Evolutionary conservation across 1,140 invertebrate species (phyloP).

Genomic region (Drosophila neocordata): DNA sequence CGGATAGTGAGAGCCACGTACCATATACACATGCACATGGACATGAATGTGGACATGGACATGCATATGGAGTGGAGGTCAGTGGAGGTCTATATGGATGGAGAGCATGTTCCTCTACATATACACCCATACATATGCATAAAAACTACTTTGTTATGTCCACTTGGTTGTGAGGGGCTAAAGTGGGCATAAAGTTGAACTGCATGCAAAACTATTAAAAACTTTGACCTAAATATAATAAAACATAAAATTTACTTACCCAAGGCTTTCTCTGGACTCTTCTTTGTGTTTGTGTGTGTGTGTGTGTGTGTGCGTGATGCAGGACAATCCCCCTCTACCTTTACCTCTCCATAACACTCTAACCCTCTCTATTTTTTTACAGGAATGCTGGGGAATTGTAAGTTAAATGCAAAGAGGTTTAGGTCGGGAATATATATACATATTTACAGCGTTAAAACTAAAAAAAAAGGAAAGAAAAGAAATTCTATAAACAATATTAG

Average conservation of each 20-base stretch:
- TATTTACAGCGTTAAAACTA: neutral
- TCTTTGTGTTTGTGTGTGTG: neutral
- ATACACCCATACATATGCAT: conserved; percentile 13
- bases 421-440: neutral
- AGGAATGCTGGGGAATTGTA: conserved; percentile 13
- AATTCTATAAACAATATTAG: conserved; percentile 1
- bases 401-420: conserved; percentile 17
- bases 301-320: conserved; percentile 5
- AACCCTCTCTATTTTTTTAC: neutral
- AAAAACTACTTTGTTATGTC: conserved; percentile 37
- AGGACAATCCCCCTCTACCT: neutral
- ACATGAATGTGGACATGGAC: conserved; percentile 2
- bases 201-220: conserved; percentile 71
- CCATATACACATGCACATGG: conserved; percentile 30
- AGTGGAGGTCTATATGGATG: conserved; percentile 27
- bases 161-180: neutral
- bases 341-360: neutral
- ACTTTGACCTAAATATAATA: conserved; percentile 77
- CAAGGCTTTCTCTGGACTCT: conserved; percentile 12
- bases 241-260: conserved; percentile 71
- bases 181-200: conserved; percentile 39
- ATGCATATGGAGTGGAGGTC: conserved; percentile 30
- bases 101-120: conserved; percentile 15
- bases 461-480: neutral
- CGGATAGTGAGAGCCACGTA: conserved; percentile 3